Conservation (phyloP, 2,888 invertebrate genomes). For the Petrolisthes cinctipes region DNA sequence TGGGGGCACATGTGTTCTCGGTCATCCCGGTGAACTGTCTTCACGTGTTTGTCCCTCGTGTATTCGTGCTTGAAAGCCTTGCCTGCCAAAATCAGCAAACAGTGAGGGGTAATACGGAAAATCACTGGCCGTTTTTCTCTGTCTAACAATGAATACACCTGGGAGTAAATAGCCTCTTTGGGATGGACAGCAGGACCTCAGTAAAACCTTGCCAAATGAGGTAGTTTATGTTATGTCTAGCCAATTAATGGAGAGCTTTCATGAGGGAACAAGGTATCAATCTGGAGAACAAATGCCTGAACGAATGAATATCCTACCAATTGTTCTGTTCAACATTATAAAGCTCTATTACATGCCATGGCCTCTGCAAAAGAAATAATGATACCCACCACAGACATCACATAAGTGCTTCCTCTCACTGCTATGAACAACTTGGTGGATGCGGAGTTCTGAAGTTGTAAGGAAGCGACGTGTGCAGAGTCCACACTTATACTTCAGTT, state of each 20-base stretch:
- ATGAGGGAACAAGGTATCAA: no score
- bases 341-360: no score
- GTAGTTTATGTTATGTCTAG: no score
- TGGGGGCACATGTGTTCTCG: constrained; percentile 54
- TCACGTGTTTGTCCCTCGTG: constrained; percentile 47
- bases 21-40: constrained; percentile 45
- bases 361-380: not conserved
- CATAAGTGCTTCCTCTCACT: constrained; percentile 38
- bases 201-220: no score
- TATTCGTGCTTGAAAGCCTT: constrained; percentile 47
- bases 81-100: not conserved
- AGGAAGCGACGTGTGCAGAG: constrained; percentile 31
- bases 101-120: not conserved
- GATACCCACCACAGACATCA: constrained; percentile 52
- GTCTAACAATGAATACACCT: no score
- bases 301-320: no score
- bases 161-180: no score
- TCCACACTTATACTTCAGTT: constrained; percentile 33
- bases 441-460: constrained; percentile 26
- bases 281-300: no score
- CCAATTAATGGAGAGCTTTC: no score
- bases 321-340: no score
- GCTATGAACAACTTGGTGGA: constrained; percentile 29
- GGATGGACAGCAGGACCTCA: no score
- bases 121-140: no score